Evolutionary conservation across 2,113 vertebrate genomes (phyloP), one percentile per base, ranked within the genome.

Genomic region (Alectura lathami): DNA sequence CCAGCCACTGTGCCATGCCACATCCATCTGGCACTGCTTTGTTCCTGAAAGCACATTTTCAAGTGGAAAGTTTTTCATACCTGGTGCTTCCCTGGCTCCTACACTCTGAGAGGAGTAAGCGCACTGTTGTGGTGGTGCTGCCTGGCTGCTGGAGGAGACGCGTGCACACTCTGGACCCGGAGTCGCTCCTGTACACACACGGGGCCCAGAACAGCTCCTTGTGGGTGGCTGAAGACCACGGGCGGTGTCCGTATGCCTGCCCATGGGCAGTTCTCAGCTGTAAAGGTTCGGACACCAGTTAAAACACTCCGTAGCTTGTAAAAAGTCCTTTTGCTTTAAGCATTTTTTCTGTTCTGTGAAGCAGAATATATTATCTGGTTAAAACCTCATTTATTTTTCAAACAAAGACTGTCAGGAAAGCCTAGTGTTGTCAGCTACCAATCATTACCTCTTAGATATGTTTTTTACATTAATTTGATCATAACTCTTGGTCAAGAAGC

Each of bases 1-100:
- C n/a, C 27, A 40, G 0, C 32, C 8, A 2, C 6, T 20, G 5
- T 3, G 8, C 57, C 38, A 8, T 1, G 1, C 29, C 34, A 20
- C 22, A 60, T 70, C 62, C 27, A 2, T 11, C 87, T 76, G 74
- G 29, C 36, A 42, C 42, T 30, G 22, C 56, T 42, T 70, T 62
- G 36, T 56, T 83, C 79, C 36, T 56, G 57, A 75, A 76, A 57
- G n/a, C 24, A 4, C 29, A 5, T 64, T 73, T 67, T 73, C 60
- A 54, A 21, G 84, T 69, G 40, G 24, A 34, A 34, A 27, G 13
- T 29, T 63, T 63, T 24, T 24, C 16, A 5, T 34, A 48, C 62
- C 60, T 32, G 10, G 3, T 42, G 24, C 53, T 67, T 32, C 67
- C 66, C 68, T 62, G 63, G 42, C 40, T 66, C 69, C 59, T 26